Evolutionary conservation across 2,888 invertebrate genomes (phyloP).

Genomic region (Agonum fuliginosum): DNA sequence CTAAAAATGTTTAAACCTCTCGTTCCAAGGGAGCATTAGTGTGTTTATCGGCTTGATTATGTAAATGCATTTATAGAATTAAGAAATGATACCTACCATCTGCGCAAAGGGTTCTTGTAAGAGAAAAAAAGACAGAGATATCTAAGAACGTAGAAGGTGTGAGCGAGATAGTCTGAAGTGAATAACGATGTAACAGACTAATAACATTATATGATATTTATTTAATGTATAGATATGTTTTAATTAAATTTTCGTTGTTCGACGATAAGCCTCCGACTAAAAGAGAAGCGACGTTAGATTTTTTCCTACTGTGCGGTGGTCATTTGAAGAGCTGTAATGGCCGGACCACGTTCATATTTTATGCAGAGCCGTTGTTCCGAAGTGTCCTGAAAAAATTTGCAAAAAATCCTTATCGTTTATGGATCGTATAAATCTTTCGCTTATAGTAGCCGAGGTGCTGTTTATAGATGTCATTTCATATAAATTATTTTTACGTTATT

Average conservation of each 20-base stretch:
- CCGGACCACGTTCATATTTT: slow-evolving; percentile 48
- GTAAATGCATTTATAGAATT: slow-evolving; percentile 56
- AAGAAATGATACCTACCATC: slow-evolving; percentile 48
- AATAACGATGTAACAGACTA: slow-evolving; percentile 46
- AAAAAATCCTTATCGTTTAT: slow-evolving; percentile 58
- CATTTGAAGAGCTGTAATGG: slow-evolving; percentile 44
- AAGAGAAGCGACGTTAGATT: background rate
- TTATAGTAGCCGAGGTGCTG: slow-evolving; percentile 56
- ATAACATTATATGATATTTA: slow-evolving; percentile 55
- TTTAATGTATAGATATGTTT: slow-evolving; percentile 54
- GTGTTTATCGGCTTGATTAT: slow-evolving; percentile 54
- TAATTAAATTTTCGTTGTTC: slow-evolving; percentile 55
- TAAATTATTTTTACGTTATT: slow-evolving; percentile 58
- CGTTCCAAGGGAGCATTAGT: slow-evolving; percentile 45
- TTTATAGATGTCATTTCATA: slow-evolving; percentile 59
- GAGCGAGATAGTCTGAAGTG: slow-evolving; percentile 27
- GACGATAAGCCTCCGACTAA: slow-evolving; percentile 10
- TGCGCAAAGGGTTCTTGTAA: slow-evolving; percentile 6
- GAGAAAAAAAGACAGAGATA: slow-evolving; percentile 10
- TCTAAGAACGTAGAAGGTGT: background rate
- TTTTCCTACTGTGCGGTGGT: slow-evolving; percentile 20
- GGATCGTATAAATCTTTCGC: slow-evolving; percentile 52
- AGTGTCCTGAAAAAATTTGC: slow-evolving; percentile 54
- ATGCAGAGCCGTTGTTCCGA: slow-evolving; percentile 51
- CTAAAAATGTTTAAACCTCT: slow-evolving; percentile 36